phyloP scores from a whole-genome alignment of 1,140 invertebrate species.

The Macrobrachium nipponense region DNA sequence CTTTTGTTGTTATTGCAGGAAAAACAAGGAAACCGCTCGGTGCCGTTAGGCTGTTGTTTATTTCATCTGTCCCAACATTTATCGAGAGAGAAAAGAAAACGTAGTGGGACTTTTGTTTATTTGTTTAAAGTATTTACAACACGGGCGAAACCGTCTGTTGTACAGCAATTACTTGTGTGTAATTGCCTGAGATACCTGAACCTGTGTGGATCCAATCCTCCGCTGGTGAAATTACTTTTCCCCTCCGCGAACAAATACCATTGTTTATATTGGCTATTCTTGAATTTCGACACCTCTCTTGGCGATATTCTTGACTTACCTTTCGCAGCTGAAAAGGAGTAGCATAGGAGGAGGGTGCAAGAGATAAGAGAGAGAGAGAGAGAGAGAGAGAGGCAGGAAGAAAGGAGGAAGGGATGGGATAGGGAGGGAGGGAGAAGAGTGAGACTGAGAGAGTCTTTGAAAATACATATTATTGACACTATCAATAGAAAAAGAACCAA shows the following conservation, averaged over 20 bases:
- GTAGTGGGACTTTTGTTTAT: too few species aligned
- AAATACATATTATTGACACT: constrained; percentile 52
- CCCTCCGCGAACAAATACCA: constrained; percentile 43
- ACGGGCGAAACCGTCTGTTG: too few species aligned
- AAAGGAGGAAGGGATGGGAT: not conserved
- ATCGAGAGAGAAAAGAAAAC: too few species aligned
- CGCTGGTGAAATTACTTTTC: constrained; percentile 12
- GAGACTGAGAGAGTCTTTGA: not conserved
- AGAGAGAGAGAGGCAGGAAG: too few species aligned
- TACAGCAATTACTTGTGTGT: too few species aligned
- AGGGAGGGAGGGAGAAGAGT: not conserved
- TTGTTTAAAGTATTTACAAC: too few species aligned
- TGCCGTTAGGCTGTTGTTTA: too few species aligned
- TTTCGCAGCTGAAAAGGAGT: constrained; percentile 17
- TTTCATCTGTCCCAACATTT: too few species aligned
- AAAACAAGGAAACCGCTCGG: too few species aligned
- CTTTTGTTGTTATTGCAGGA: too few species aligned
- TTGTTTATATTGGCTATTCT: constrained; percentile 54
- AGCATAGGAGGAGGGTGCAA: not conserved
- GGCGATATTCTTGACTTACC: constrained; percentile 42
- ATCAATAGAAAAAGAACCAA: constrained; percentile 52
- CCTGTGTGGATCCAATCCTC: constrained; percentile 40
- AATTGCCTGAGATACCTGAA: too few species aligned
- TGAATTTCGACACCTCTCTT: constrained; percentile 35
- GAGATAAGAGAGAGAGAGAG: too few species aligned